These are phyloP conservation scores for Ornithoptera priamus DNA, from an alignment of 2,888 invertebrate genomes.

Conservation along the genomic window DNA sequence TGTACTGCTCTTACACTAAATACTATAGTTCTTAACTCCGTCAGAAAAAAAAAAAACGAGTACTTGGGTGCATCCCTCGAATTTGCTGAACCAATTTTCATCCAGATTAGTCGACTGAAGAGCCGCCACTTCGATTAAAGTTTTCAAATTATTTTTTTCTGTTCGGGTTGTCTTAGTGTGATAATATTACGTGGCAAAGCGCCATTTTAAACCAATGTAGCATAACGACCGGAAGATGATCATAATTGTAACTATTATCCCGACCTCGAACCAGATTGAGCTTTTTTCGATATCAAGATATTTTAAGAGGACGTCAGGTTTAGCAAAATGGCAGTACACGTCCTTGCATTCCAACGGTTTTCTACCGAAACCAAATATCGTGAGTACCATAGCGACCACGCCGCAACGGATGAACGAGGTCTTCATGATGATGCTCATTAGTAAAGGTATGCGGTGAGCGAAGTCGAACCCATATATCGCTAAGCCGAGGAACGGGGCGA, in stretches of 20 bases:
- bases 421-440: constrained; percentile 83
- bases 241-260: constrained; percentile 73
- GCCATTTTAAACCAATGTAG: constrained; percentile 79
- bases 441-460: constrained; percentile 80
- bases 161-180: constrained; percentile 7
- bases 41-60: background rate
- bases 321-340: constrained; percentile 83
- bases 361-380: constrained; percentile 82
- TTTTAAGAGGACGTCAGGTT: constrained; percentile 81
- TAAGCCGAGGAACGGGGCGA: constrained; percentile 84
- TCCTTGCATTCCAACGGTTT: constrained; percentile 79
- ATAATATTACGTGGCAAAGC: constrained; percentile 68
- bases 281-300: constrained; percentile 80
- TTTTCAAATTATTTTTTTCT: constrained; percentile 23
- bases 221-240: constrained; percentile 78
- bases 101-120: background rate
- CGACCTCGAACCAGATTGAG: constrained; percentile 80
- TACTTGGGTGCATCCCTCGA: background rate
- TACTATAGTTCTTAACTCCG: background rate
- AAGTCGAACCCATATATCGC: constrained; percentile 86
- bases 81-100: background rate
- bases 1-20: constrained; percentile 18
- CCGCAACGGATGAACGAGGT: constrained; percentile 84
- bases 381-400: constrained; percentile 81
- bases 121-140: background rate